phyloP scores from a whole-genome alignment of 64 coral and sea anemone species.

The Actinia tenebrosa region DNA sequence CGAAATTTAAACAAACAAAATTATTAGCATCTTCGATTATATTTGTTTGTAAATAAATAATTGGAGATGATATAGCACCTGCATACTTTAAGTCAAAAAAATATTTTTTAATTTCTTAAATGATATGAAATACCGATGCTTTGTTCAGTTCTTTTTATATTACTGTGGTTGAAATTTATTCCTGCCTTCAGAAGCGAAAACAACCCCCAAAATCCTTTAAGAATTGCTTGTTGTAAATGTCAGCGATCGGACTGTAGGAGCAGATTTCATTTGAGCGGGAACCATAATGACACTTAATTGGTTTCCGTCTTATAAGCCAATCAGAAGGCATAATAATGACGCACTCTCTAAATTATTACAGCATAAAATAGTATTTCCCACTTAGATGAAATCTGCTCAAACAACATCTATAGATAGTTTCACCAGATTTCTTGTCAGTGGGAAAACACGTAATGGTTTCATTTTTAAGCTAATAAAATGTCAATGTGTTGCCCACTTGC shows the following conservation, averaged over 20 bases:
- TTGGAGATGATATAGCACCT: neutral
- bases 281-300: neutral
- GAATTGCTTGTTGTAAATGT: neutral
- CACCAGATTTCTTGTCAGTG: no score
- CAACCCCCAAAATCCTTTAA: neutral
- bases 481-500: no score
- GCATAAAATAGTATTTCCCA: no score
- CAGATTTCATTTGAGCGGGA: neutral
- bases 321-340: neutral
- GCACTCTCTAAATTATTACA: neutral
- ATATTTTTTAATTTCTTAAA: conserved; percentile 14
- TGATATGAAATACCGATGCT: neutral
- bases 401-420: no score
- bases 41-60: conserved; percentile 17
- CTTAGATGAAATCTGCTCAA: no score
- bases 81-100: neutral
- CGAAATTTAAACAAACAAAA: neutral
- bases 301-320: neutral
- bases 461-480: no score
- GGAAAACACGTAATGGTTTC: no score
- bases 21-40: neutral
- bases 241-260: neutral
- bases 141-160: neutral
- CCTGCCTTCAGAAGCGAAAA: neutral
- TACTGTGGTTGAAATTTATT: neutral